Evolutionary conservation across 1,140 invertebrate species (phyloP), one percentile per base, ranked within the genome.

Genomic region (Micrasema minimum): DNA sequence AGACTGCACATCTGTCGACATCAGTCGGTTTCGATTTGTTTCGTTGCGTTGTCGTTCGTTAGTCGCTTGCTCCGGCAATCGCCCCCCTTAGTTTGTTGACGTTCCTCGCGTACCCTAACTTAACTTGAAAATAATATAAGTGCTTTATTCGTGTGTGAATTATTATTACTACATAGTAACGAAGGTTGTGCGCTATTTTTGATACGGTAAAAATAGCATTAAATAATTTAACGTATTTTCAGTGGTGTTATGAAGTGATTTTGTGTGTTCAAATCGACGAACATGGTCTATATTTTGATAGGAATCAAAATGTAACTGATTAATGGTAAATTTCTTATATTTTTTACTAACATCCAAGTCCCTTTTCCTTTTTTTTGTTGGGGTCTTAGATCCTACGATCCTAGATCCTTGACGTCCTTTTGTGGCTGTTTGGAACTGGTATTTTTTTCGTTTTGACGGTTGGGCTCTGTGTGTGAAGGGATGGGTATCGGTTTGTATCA

Each of bases 281-380:
- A 35, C 26, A 55, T 55, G 51, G 26, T 31, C 14, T 31, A 14
- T 55, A 55, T 31, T 55, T 55, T 55, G 26, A 31, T 59, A 38
- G 35, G 35, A 22, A 41, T 59, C 55, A 59, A 59, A 59, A 59
- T 59, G 55, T 59, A 59, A 59, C 55, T 59, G n/a, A 43, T 41
- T 41, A 38, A 59, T 59, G 55, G 55, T 59, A 59, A 59, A 9
- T 38, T 41, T 59, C 10, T 59, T 41, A 22, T 59, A 41, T 59
- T 59, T 38, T 57, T 59, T 59, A n/a, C 26, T 31, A n/a, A 14
- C 23, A 35, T 55, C 12, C 51, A 11, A n/a, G n/a, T 14, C n/a
- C 23, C 26, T 55, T 55, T 26, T 55, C 23, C 31, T 46, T 16
- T 31, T 31, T 31, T 31, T 31, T 31, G 26, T 31, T 7, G 7